phyloP scores from a whole-genome alignment of 2,888 invertebrate genomes.

The Epistrophe grossulariae region DNA sequence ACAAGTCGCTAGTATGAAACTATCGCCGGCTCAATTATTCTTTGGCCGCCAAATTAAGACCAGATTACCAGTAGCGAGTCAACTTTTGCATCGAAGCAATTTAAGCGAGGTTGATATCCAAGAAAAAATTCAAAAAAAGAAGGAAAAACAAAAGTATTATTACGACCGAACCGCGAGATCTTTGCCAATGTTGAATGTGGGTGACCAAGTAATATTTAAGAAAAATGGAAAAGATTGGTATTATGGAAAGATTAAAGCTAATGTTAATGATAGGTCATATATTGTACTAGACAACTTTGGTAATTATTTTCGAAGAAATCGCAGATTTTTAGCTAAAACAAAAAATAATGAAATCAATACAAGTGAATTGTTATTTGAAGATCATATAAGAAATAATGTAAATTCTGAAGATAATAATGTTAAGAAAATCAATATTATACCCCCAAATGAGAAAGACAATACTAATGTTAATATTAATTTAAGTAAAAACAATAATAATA shows the following conservation, averaged over 20 bases:
- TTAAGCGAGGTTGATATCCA: neutral
- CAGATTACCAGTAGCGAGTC: conserved; percentile 10
- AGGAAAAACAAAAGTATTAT: conserved; percentile 20
- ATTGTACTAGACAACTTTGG: too few relatives aligned
- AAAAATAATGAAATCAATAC: too few relatives aligned
- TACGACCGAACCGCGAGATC: conserved; percentile 26
- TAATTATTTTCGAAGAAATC: too few relatives aligned
- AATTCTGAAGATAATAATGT: conserved; percentile 10
- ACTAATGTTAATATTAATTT: neutral
- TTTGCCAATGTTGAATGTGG: conserved; percentile 18
- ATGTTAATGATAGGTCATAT: too few relatives aligned
- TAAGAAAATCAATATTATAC: conserved; percentile 30
- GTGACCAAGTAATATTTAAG: conserved; percentile 28
- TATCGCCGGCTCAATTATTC: too few relatives aligned
- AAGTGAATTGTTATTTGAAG: conserved; percentile 23
- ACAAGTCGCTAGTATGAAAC: conserved; percentile 19
- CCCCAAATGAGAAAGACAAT: neutral
- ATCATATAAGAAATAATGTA: conserved; percentile 8
- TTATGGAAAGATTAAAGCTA: too few relatives aligned
- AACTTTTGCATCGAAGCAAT: neutral
- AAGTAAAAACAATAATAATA: conserved; percentile 4
- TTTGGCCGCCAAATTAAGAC: too few relatives aligned
- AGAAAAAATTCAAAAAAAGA: conserved; percentile 21
- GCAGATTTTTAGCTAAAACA: too few relatives aligned
- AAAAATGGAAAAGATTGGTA: too few relatives aligned